phyloP scores from a whole-genome alignment of 2,888 invertebrate genomes.

The Acleris holmiana region DNA sequence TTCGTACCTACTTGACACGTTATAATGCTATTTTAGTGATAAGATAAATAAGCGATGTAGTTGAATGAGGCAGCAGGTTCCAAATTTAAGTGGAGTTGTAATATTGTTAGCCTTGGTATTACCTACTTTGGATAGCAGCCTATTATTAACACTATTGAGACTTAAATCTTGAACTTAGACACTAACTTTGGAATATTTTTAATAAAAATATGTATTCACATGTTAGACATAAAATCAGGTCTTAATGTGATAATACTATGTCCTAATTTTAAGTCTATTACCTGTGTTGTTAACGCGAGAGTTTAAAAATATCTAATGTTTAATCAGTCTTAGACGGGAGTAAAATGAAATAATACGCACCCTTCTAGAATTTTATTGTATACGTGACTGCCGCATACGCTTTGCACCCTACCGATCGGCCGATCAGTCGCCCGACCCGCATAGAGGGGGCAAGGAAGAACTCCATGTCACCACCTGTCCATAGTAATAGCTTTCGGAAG shows the following conservation, averaged over 20 bases:
- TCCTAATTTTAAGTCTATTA: too few relatives aligned
- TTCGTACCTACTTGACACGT: too few relatives aligned
- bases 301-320: background rate
- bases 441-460: slow-evolving; percentile 70
- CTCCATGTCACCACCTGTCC: slow-evolving; percentile 80
- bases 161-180: too few relatives aligned
- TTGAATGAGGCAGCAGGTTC: background rate
- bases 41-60: too few relatives aligned
- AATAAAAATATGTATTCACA: too few relatives aligned
- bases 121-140: background rate
- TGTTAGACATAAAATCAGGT: too few relatives aligned
- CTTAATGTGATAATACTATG: too few relatives aligned
- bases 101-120: background rate
- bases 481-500: slow-evolving; percentile 78
- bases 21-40: too few relatives aligned
- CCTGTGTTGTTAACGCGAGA: too few relatives aligned
- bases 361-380: slow-evolving; percentile 22
- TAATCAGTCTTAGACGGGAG: background rate
- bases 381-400: slow-evolving; percentile 35
- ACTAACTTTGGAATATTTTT: too few relatives aligned
- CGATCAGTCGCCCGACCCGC: slow-evolving; percentile 43
- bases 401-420: slow-evolving; percentile 47
- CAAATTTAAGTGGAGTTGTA: background rate
- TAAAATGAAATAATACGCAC: slow-evolving; percentile 23
- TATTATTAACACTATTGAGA: too few relatives aligned